Conservation (phyloP, 2,797 vertebrate genomes). For the Betta splendens region DNA sequence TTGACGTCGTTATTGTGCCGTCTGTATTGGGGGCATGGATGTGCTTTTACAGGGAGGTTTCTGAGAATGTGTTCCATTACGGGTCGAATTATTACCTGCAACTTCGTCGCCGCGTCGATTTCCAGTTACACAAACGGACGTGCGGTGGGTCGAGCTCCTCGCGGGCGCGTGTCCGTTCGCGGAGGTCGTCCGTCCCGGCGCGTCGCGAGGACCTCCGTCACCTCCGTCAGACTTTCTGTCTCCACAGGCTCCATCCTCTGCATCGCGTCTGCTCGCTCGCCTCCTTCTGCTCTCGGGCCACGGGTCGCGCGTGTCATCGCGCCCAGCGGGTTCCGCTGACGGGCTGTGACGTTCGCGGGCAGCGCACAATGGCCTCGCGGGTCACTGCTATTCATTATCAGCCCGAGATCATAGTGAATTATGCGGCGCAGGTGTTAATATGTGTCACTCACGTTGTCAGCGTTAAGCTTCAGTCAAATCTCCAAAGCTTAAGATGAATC, state of each 20-base stretch:
- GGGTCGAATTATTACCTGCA: background rate
- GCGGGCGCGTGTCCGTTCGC: constrained; percentile 4
- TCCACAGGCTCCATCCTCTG: constrained; percentile 32
- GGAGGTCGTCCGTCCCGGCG: too few relatives aligned
- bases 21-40: background rate
- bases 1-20: constrained; percentile 8
- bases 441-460: constrained; percentile 42
- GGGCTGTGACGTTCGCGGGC: constrained; percentile 51
- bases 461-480: constrained; percentile 35
- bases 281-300: constrained; percentile 42
- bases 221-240: constrained; percentile 63
- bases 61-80: constrained; percentile 1
- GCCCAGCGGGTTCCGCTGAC: constrained; percentile 48
- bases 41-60: constrained; percentile 4
- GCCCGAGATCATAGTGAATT: constrained; percentile 45
- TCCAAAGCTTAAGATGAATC: constrained; percentile 41
- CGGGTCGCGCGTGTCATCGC: constrained; percentile 55
- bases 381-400: constrained; percentile 63
- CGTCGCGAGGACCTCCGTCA: constrained; percentile 52
- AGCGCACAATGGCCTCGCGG: constrained; percentile 46
- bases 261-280: constrained; percentile 24
- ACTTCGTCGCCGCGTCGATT: background rate
- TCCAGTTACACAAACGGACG: constrained; percentile 4
- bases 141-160: constrained; percentile 8
- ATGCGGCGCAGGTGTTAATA: constrained; percentile 48